These are phyloP conservation scores for Drepana falcataria DNA, from an alignment of 2,888 invertebrate species.

Conservation along the genomic window DNA sequence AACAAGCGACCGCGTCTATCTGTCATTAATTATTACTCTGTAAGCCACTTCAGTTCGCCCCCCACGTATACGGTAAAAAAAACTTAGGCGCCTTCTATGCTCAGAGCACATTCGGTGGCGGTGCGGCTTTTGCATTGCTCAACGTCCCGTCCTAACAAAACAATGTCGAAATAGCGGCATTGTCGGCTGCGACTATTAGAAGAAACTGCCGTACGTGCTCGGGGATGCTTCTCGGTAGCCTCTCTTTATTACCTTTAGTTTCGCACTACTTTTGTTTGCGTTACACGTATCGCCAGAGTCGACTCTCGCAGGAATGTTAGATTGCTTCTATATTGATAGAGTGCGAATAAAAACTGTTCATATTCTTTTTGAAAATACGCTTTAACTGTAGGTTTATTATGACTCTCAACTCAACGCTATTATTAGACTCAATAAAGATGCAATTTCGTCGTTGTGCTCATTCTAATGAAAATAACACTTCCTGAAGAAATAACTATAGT, in stretches of 20 bases:
- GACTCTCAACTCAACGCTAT: too few species aligned
- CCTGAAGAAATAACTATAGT: too few species aligned
- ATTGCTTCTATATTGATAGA: constrained; percentile 33
- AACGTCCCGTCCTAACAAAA: constrained; percentile 64
- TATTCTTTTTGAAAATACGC: constrained; percentile 23
- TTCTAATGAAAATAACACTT: too few species aligned
- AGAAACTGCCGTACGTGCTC: constrained; percentile 68
- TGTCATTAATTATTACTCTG: constrained; percentile 64
- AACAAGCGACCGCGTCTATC: constrained; percentile 62
- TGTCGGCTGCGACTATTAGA: constrained; percentile 67
- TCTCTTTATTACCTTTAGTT: constrained; percentile 61
- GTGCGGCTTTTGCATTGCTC: constrained; percentile 55
- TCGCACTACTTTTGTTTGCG: constrained; percentile 61
- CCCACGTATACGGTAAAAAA: constrained; percentile 58
- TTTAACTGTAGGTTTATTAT: constrained; percentile 12
- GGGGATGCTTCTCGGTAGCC: constrained; percentile 44
- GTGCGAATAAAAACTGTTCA: constrained; percentile 23
- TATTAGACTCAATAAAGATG: constrained; percentile 37
- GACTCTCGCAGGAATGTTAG: constrained; percentile 44
- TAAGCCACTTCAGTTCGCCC: constrained; percentile 63
- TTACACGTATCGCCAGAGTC: constrained; percentile 44
- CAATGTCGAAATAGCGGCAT: constrained; percentile 54
- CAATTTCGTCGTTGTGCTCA: constrained; percentile 14
- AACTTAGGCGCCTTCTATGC: constrained; percentile 40
- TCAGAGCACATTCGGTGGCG: constrained; percentile 26